Evolutionary conservation across 2,888 invertebrate genomes (phyloP), one percentile per base, ranked within the genome.

Genomic region (Dioctria rufipes): DNA sequence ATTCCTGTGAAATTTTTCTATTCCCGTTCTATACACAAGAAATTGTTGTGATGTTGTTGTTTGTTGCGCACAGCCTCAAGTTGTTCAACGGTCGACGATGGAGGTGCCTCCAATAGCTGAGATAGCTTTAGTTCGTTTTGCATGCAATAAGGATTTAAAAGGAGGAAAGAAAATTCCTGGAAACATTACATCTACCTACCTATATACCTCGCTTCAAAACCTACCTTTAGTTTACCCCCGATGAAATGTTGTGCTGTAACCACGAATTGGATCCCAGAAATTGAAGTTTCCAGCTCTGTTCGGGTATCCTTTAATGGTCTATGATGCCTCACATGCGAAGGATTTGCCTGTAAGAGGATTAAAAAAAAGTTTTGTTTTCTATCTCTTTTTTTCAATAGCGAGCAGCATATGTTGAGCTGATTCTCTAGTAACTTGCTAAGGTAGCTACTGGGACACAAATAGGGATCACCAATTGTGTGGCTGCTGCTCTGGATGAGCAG

Each of bases 181-280:
- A 25, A 25, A 25, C 25, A 25, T 25, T 25, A 25, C 25, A 25
- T 25, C 25, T 25, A 25, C 25, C 25, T 25, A 25, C 25, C 25
- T 25, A 25, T 25, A 2, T 25, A 25, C 25, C 25, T 25, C 25
- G 1, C 25, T 25, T 25, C 25, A 54, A n/a, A 54, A 81, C 84
- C 85, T 80, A 89, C 91, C 88, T 91, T 91, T 49, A 92, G 86
- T 85, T 91, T 91, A n/a, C 91, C 91, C 73, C 87, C 87, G 37
- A 87, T 86, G 84, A 92, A 92, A 86, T 91, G 91, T 46, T 90
- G 89, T 79, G 88, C 86, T 61, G 88, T 90, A 8, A 91, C 88
- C 77, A 90, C 88, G 85, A 92, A 91, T 83, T 90, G 90, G 49
- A 92, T 89, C 75, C 91, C 90, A 81, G 90, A 88, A 80, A 90